phyloP scores from a whole-genome alignment of 2,888 invertebrate species.

The Ochropleura leucogaster region DNA sequence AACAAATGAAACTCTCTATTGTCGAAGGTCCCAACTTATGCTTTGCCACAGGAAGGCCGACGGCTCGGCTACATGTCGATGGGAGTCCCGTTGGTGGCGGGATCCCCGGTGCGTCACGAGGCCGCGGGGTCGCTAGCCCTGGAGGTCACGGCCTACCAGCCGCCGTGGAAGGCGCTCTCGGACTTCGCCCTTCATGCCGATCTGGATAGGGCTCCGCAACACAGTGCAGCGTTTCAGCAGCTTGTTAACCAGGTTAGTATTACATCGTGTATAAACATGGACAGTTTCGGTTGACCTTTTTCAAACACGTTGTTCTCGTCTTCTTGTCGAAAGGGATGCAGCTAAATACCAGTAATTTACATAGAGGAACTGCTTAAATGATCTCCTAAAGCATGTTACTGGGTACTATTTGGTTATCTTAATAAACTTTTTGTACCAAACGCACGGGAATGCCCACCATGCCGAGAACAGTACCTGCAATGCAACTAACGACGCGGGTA shows the following conservation, averaged over 20 bases:
- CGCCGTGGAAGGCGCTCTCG: slow-evolving; percentile 98
- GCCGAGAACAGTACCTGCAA: too few species aligned
- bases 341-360: not conserved
- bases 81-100: slow-evolving; percentile 99
- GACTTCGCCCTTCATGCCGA: slow-evolving; percentile 99
- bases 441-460: too few species aligned
- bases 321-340: not conserved
- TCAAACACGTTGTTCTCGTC: not conserved
- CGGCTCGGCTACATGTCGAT: slow-evolving; percentile 98
- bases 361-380: not conserved
- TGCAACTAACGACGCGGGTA: too few species aligned
- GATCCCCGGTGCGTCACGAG: slow-evolving; percentile 97
- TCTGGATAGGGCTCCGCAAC: slow-evolving; percentile 96
- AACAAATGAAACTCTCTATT: slow-evolving; percentile 53
- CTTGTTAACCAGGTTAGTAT: slow-evolving; percentile 95
- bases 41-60: slow-evolving; percentile 95
- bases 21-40: slow-evolving; percentile 64
- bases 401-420: not conserved
- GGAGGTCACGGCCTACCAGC: slow-evolving; percentile 97
- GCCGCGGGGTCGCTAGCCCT: slow-evolving; percentile 96
- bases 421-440: not conserved
- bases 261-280: not conserved
- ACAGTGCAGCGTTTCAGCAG: slow-evolving; percentile 98
- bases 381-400: not conserved
- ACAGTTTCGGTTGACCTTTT: not conserved